These are phyloP conservation scores for Tinea pellionella DNA, from an alignment of 2,888 invertebrate genomes.

Conservation along the genomic window DNA sequence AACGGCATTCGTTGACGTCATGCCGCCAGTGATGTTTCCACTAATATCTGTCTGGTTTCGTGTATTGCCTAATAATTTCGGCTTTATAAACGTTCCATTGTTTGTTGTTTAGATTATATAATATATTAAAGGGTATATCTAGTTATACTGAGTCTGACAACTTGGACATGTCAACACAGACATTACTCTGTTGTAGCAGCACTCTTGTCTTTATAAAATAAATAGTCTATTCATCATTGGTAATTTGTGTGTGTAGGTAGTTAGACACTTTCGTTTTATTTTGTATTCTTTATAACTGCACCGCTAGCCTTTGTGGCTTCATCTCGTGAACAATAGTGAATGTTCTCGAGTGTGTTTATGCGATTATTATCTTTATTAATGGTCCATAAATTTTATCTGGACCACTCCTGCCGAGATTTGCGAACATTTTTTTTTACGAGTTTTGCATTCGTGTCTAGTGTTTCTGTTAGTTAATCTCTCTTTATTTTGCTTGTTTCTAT, in stretches of 20 bases:
- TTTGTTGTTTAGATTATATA: no score
- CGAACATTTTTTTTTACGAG: background rate
- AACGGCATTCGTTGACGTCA: constrained; percentile 5
- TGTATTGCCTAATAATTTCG: background rate
- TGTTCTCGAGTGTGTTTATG: background rate
- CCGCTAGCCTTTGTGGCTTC: background rate
- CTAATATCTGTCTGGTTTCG: background rate
- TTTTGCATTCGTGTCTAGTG: background rate
- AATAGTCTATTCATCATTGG: no score
- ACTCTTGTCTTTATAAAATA: no score
- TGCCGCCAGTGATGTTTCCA: background rate
- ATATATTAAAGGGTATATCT: no score
- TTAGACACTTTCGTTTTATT: background rate
- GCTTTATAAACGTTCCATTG: no score
- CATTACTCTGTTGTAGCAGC: no score
- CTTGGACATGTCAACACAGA: no score
- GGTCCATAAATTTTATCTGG: background rate
- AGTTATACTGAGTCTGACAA: no score
- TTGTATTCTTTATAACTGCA: background rate
- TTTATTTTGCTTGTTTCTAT: no score
- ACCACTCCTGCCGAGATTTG: background rate
- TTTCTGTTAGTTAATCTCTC: no score
- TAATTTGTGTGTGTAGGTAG: no score
- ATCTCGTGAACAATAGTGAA: constrained; percentile 1
- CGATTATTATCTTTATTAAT: constrained; percentile 6